Evolutionary conservation across 2,888 invertebrate genomes (phyloP), one percentile per base, ranked within the genome.

Genomic region (Drosophila macrothrix): DNA sequence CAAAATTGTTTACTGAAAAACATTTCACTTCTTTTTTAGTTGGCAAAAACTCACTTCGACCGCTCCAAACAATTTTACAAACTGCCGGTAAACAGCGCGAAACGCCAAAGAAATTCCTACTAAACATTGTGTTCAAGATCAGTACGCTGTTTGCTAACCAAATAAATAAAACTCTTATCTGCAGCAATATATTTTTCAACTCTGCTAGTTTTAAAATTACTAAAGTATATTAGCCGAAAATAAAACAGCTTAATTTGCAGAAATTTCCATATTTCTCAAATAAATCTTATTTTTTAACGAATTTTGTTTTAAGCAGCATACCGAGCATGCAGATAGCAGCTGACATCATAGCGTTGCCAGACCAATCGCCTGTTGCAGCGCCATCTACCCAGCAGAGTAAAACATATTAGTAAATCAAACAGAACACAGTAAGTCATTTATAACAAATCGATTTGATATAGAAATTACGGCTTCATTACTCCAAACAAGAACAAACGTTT

Each of bases 381-480:
- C 73, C 78, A 67, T 62, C 76, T 76, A 62, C 14, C 14, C 35
- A 67, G 31, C 50, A 43, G 43, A 52, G 29, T 16, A 58, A 12
- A 55, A 33, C 46, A 25, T 46, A 22, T 22, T 22, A 46, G 9
- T 28, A 6, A 28, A 41, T 31, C 58, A 46, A 53, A 50, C 49
- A 55, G 25, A 78, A 71, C 71, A 28, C 31, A 78, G 79, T 58
- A 75, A 71, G 71, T 71, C 78, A 67, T 71, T 60, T 61, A 59
- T 54, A 50, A 61, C 60, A 37, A 31, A 79, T 41, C 14, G 7
- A 14, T n/a, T 28, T 29, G 1, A 72, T 53, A 55, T 63, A 10
- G 16, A 55, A 55, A 55, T 58, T 76, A 77, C 67, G 62, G 25
- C 25, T 54, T 37, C 25, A 54, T 35, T 7, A 33, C 37, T 22